Percentiles rank a stretch among this genome's conserved stretches.
Conservation (phyloP, 2,888 invertebrate genomes). For the Campoplex nolae region DNA sequence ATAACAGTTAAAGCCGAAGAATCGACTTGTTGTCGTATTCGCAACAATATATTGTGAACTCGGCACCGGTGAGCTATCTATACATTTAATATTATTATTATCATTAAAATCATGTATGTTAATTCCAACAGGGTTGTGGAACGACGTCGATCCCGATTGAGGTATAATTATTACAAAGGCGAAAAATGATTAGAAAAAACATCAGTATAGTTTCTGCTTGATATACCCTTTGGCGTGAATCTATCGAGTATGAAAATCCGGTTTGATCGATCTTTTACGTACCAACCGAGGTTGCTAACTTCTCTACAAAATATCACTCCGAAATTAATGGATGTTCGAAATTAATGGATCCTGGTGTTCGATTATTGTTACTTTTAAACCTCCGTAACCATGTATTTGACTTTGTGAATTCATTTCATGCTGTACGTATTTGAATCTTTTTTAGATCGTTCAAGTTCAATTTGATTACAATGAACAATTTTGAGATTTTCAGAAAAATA, state of each 20-base stretch:
- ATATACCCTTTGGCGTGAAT: conserved; percentile 23
- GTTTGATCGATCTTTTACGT: conserved; percentile 38
- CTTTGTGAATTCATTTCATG: background rate
- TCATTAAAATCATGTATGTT: conserved; percentile 10
- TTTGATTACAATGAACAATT: background rate
- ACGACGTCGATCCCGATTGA: conserved; percentile 13
- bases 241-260: conserved; percentile 32
- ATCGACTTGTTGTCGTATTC: conserved; percentile 21
- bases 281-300: conserved; percentile 48
- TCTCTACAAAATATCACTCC: background rate
- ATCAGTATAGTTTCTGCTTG: conserved; percentile 31
- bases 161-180: conserved; percentile 46
- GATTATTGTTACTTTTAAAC: background rate
- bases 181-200: conserved; percentile 36
- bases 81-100: conserved; percentile 27
- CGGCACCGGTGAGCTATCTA: background rate
- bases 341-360: background rate
- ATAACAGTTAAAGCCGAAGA: conserved; percentile 55
- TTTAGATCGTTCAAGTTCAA: background rate
- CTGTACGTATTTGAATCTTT: background rate
- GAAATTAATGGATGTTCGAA: background rate
- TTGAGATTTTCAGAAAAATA: background rate
- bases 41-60: background rate
- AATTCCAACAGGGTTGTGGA: conserved; percentile 43
- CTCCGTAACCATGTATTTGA: background rate